phyloP scores from a whole-genome alignment of 1,140 invertebrate genomes.

The Philopotamus ludificatus region DNA sequence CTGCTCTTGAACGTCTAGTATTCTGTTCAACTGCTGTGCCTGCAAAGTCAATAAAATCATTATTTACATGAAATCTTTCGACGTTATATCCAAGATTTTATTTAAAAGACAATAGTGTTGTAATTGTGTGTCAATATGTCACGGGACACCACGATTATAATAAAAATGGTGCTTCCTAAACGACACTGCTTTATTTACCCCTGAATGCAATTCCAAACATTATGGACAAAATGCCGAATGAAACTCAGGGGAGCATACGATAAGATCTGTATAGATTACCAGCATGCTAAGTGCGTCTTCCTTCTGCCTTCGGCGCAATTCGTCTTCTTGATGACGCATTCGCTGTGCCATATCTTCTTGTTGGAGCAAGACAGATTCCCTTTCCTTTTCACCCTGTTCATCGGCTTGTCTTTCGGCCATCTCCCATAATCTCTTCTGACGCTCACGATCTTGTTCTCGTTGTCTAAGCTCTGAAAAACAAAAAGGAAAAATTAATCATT shows the following conservation, averaged over 20 bases:
- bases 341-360: conserved; percentile 73
- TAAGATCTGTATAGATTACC: conserved; percentile 47
- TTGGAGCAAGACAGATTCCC: conserved; percentile 68
- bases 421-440: conserved; percentile 85
- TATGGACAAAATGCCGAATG: conserved; percentile 10
- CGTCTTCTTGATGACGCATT: conserved; percentile 77
- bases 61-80: neutral
- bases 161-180: conserved; percentile 12
- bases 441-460: conserved; percentile 82
- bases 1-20: conserved; percentile 62
- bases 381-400: conserved; percentile 74
- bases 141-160: conserved; percentile 10
- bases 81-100: neutral
- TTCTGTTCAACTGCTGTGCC: conserved; percentile 62
- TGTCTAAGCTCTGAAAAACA: conserved; percentile 68
- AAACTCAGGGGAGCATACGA: conserved; percentile 6
- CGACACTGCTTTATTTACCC: conserved; percentile 16
- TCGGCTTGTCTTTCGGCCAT: conserved; percentile 81
- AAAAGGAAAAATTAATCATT: neutral
- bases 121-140: conserved; percentile 16
- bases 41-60: conserved; percentile 40
- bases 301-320: conserved; percentile 75
- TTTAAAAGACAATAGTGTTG: neutral
- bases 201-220: conserved; percentile 1
- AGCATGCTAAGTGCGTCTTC: conserved; percentile 81